Base-by-base conservation (phyloP, 1,140 invertebrate species). In the Musca domestica region DNA sequence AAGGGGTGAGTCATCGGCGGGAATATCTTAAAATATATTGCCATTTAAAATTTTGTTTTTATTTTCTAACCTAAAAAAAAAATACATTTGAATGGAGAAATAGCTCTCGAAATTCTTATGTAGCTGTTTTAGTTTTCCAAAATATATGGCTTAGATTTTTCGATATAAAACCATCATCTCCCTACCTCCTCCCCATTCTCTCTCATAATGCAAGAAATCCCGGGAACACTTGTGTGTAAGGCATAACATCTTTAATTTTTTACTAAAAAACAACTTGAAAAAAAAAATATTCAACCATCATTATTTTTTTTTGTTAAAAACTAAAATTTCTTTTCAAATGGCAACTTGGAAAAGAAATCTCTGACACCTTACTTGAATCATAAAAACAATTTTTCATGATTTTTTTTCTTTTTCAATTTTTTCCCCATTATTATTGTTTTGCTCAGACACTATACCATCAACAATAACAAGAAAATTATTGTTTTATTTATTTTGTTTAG, bases 301-400 rank as follows among this genome's bases (percentile, higher is more conserved):
- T 61, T 34, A 19, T 41, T 58, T 34, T 61, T 61, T 34, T 61
- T 34, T 61, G 56, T 41, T 41, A 9, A 41, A 12, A 41, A 41
- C 4, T 54, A 41, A 41, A 41, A 41, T 41, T 41, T 41, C 34
- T 41, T 41, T 41, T 30, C 9, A 5, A 41, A 41, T 10, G 12
- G 12, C 34, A 41, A 5, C 34, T 51, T 25, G n/a, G 15, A 41
- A 41, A 41, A 41, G 56, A 61, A 61, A 41, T 61, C 41, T 61
- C 19, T 61, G 27, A 61, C 30, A 61, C 52, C 56, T 61, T 61
- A 61, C 56, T 61, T 61, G 56, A 61, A 61, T 61, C 56, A 34
- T 61, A 3, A 22, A 61, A 61, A 19, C 12, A 41, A 41, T 41
- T 41, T 41, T 41, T 41, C 10, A 30, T 30, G 9, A 30, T 30